Percentiles rank a stretch among this genome's conserved stretches.
Evolutionary conservation across 1,140 invertebrate species (phyloP).

Genomic region (Nixonia krombeini): DNA sequence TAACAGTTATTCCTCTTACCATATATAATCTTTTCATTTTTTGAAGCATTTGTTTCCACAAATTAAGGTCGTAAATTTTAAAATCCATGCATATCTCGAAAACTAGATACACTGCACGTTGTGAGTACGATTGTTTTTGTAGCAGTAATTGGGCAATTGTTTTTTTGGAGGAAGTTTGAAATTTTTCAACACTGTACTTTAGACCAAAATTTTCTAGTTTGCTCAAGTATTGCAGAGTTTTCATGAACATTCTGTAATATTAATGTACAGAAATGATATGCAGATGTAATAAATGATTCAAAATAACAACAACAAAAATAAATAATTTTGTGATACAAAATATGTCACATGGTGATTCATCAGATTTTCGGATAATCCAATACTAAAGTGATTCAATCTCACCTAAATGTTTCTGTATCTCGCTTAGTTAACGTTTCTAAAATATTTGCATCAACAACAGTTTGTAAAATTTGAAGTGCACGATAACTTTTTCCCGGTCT

Average conservation of each 20-base stretch:
- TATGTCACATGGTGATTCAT: not conserved
- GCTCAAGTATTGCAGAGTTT: constrained; percentile 60
- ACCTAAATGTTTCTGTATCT: constrained; percentile 47
- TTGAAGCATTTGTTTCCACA: constrained; percentile 55
- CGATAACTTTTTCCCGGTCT: constrained; percentile 55
- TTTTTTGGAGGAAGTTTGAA: constrained; percentile 57
- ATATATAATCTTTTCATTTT: constrained; percentile 53
- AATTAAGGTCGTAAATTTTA: constrained; percentile 48
- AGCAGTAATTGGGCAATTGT: constrained; percentile 59
- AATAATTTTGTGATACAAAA: constrained; percentile 5
- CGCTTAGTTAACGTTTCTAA: constrained; percentile 59
- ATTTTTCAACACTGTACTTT: constrained; percentile 56
- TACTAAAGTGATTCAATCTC: constrained; percentile 2
- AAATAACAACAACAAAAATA: constrained; percentile 8
- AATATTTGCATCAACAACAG: constrained; percentile 47
- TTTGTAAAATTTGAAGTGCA: constrained; percentile 61
- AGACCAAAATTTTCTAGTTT: constrained; percentile 67
- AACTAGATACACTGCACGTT: constrained; percentile 49
- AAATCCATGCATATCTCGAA: constrained; percentile 59
- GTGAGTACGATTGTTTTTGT: constrained; percentile 38
- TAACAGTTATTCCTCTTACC: constrained; percentile 21
- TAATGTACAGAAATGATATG: constrained; percentile 3
- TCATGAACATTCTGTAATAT: constrained; percentile 58
- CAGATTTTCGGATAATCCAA: not conserved
- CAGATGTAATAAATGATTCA: too few relatives aligned